A percentile compares a stretch with the other conserved stretches of the same genome.
phyloP scores from a whole-genome alignment of 2,113 vertebrate species.

The Deroptyus accipitrinus region DNA sequence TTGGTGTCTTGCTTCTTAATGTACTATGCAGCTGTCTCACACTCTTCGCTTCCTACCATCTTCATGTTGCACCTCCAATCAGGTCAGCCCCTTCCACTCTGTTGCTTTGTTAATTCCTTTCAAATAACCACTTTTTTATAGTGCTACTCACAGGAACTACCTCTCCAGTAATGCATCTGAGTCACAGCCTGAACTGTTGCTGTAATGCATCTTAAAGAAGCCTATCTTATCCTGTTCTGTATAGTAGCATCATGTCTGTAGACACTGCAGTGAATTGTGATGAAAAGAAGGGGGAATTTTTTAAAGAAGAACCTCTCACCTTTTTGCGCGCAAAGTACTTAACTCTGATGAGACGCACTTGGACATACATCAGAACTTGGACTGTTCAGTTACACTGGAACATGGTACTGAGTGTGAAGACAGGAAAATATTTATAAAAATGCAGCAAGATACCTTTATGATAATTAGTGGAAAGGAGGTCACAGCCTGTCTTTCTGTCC shows the following conservation, averaged over 20 bases:
- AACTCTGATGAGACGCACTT: not conserved
- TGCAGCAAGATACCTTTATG: slow-evolving; percentile 5
- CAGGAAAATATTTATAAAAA: slow-evolving; percentile 17
- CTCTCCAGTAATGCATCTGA: not conserved
- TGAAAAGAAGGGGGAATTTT: not conserved
- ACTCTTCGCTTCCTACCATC: not conserved
- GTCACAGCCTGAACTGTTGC: not conserved
- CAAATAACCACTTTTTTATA: not conserved
- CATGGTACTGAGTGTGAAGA: not conserved
- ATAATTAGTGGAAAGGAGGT: slow-evolving; percentile 40
- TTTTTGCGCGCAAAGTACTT: not conserved
- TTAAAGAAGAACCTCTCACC: not conserved
- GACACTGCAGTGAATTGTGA: not conserved
- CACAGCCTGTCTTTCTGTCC: not conserved
- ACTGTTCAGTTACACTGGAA: not conserved
- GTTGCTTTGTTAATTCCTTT: slow-evolving; percentile 8
- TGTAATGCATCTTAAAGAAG: not conserved
- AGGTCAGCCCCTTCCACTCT: not conserved
- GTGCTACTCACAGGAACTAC: not conserved
- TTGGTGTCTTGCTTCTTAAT: not conserved
- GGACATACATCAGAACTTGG: not conserved
- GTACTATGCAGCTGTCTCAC: not conserved
- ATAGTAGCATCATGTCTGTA: not conserved
- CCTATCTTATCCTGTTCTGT: not conserved
- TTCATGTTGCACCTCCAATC: not conserved